Conservation (phyloP, 2,113 vertebrate genomes). For the Sturnira hondurensis region DNA sequence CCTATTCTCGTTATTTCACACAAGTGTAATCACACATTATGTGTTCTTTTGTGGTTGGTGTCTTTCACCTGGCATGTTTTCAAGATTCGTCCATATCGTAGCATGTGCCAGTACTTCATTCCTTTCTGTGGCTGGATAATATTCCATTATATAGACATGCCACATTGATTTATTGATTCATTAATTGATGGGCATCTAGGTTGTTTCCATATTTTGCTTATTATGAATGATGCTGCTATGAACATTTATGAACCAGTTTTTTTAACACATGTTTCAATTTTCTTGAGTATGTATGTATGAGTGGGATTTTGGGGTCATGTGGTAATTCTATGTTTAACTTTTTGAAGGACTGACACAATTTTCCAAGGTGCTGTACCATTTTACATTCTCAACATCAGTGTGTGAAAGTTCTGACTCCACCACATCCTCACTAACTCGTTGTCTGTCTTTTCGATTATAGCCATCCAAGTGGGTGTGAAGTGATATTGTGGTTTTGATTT, state of each 20-base stretch:
- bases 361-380: background rate
- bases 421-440: background rate
- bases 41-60: background rate
- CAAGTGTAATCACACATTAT: background rate
- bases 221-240: too few relatives aligned
- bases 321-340: background rate
- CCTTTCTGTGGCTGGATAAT: background rate
- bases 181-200: too few relatives aligned
- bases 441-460: background rate
- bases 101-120: background rate
- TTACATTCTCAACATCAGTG: background rate
- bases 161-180: background rate
- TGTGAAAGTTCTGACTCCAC: background rate
- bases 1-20: background rate
- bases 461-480: background rate
- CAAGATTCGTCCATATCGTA: background rate
- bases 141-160: background rate
- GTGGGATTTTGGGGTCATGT: background rate
- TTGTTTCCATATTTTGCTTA: too few relatives aligned
- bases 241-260: too few relatives aligned
- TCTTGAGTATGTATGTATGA: background rate
- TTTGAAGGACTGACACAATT: background rate
- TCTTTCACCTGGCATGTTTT: background rate
- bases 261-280: too few relatives aligned
- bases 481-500: constrained; percentile 14